Percentiles rank a stretch among this genome's conserved stretches.
Evolutionary conservation across 2,113 vertebrate species (phyloP).

Genomic region (Glaucidium brasilianum): DNA sequence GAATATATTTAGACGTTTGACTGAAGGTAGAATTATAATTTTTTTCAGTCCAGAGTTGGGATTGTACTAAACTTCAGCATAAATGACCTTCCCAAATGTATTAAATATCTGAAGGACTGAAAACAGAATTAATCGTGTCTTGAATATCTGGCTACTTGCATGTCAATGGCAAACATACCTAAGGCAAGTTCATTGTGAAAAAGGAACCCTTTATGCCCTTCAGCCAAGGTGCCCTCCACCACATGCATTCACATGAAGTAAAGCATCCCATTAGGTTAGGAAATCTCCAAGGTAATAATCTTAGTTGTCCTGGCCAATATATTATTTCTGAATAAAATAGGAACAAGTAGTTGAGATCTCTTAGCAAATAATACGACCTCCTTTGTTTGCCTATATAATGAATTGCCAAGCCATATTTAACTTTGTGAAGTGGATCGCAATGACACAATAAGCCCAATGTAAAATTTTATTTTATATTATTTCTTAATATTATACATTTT

Average conservation of each 20-base stretch:
- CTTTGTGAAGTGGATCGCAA: neutral
- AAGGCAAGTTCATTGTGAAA: neutral
- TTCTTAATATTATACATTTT: neutral
- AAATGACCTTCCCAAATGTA: slow-evolving; percentile 12
- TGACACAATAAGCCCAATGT: neutral
- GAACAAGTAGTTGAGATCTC: neutral
- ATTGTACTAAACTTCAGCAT: neutral
- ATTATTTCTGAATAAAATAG: neutral
- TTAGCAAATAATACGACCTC: neutral
- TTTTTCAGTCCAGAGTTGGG: neutral
- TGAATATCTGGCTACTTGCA: neutral
- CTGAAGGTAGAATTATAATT: neutral
- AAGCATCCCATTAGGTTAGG: neutral
- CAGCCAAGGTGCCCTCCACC: neutral
- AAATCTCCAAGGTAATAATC: neutral
- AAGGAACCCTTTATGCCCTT: neutral
- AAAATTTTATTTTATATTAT: neutral
- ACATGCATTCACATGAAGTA: neutral
- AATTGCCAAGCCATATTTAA: neutral
- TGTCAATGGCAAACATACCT: neutral
- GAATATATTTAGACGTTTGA: neutral
- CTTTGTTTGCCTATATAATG: neutral
- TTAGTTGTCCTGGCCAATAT: neutral
- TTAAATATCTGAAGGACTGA: neutral
- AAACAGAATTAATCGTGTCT: slow-evolving; percentile 14